phyloP scores from a whole-genome alignment of 2,797 vertebrate genomes.

The Thaleichthys pacificus region DNA sequence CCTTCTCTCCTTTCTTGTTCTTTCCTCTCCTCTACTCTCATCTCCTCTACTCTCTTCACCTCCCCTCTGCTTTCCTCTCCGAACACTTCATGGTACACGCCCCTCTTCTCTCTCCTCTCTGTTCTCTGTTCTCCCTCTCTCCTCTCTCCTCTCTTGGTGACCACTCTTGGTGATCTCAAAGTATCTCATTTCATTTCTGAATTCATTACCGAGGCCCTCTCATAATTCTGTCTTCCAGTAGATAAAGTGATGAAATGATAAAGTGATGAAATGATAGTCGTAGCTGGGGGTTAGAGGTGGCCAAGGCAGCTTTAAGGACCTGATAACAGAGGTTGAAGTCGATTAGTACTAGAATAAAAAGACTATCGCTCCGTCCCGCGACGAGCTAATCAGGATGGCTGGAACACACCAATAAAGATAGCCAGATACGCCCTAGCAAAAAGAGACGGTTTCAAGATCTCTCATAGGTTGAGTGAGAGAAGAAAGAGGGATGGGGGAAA shows the following conservation, averaged over 20 bases:
- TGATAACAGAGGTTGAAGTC: not conserved
- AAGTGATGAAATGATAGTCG: not conserved
- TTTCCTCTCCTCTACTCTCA: not conserved
- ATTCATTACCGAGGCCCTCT: conserved; percentile 34
- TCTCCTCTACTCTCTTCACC: conserved; percentile 22
- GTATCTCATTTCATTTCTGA: conserved; percentile 49
- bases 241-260: not conserved
- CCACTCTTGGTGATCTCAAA: conserved; percentile 35
- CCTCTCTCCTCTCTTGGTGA: conserved; percentile 1
- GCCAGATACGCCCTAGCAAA: not conserved
- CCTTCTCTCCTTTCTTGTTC: conserved; percentile 34
- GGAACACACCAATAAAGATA: not conserved
- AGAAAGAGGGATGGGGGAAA: conserved; percentile 11
- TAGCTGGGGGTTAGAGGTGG: not conserved
- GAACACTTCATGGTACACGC: too few species aligned
- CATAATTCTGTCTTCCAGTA: conserved; percentile 44
- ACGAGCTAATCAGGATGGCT: not conserved
- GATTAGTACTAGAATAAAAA: not conserved
- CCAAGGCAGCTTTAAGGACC: not conserved
- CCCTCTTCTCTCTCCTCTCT: conserved; percentile 10
- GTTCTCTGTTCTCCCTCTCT: conserved; percentile 28
- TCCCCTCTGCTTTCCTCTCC: conserved; percentile 40
- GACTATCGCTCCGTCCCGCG: not conserved
- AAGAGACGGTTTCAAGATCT: not conserved
- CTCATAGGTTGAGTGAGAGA: conserved; percentile 16